phyloP scores from a whole-genome alignment of 1,140 invertebrate genomes.

The Spodoptera litura region DNA sequence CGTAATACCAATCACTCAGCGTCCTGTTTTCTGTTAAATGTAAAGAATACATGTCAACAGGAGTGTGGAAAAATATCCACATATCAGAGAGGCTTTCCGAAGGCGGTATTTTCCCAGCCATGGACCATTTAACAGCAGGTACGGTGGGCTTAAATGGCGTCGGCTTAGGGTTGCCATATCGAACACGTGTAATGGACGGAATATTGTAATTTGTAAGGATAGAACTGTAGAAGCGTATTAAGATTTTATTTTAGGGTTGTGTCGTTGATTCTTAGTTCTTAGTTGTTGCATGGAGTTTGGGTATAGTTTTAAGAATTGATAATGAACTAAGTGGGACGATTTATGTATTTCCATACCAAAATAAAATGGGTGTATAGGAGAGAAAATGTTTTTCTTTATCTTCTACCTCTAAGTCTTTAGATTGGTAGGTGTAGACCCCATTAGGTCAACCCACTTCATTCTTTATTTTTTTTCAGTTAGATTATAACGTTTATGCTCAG shows the following conservation, averaged over 20 bases:
- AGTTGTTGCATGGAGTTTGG: neutral
- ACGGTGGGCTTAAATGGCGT: constrained; percentile 27
- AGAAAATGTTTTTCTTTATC: too few relatives aligned
- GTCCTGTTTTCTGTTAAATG: neutral
- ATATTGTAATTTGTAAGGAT: constrained; percentile 22
- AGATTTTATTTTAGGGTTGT: constrained; percentile 13
- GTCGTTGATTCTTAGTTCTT: neutral
- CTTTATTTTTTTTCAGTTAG: too few relatives aligned
- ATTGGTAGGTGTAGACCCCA: too few relatives aligned
- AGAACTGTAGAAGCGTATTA: constrained; percentile 28
- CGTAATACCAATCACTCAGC: neutral
- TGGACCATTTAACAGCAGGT: constrained; percentile 41
- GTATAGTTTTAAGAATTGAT: too few relatives aligned
- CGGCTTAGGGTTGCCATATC: constrained; percentile 19
- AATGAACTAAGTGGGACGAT: too few relatives aligned
- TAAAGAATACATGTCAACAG: constrained; percentile 23
- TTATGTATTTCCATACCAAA: neutral
- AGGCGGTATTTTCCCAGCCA: constrained; percentile 30
- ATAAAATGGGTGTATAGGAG: neutral
- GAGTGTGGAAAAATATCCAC: constrained; percentile 1
- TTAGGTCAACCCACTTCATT: too few relatives aligned
- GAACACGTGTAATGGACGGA: constrained; percentile 6
- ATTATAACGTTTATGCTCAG: too few relatives aligned
- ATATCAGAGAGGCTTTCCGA: constrained; percentile 18
- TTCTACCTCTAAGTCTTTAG: too few relatives aligned